These are phyloP conservation scores for Galagoides demidoff DNA, from an alignment of 2,797 vertebrate genomes.

Conservation along the genomic window DNA sequence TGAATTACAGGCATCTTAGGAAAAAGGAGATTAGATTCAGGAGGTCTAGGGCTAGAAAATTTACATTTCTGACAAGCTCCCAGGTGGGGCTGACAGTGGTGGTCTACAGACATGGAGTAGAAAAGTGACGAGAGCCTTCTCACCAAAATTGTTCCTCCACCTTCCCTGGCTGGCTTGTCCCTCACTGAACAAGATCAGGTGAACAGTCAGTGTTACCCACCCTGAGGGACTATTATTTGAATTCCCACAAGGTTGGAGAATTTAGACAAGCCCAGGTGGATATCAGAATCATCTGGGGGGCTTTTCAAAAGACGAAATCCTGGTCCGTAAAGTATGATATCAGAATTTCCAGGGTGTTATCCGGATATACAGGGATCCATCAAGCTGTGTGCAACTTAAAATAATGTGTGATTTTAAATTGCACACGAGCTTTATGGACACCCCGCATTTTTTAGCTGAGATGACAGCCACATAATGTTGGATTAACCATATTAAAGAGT, in stretches of 20 bases:
- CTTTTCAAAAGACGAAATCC: neutral
- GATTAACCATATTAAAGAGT: neutral
- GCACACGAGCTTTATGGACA: too few relatives aligned
- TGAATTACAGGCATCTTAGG: accelerated
- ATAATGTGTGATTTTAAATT: too few relatives aligned
- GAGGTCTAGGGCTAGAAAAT: accelerated
- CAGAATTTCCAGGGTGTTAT: neutral
- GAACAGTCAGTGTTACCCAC: neutral
- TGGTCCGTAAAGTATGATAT: neutral
- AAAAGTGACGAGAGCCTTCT: accelerated
- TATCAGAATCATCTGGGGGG: neutral
- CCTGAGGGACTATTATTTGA: accelerated
- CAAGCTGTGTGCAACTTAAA: too few relatives aligned
- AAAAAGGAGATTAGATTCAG: neutral
- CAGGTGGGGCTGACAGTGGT: too few relatives aligned
- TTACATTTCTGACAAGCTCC: neutral
- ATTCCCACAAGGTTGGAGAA: neutral
- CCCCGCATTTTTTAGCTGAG: neutral
- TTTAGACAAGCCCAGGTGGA: neutral
- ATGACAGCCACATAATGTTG: neutral
- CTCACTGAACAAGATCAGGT: neutral
- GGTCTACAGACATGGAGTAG: accelerated
- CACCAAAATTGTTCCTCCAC: accelerated
- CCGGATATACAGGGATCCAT: neutral
- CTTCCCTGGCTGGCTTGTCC: neutral